phyloP scores from a whole-genome alignment of 2,888 invertebrate genomes.

The Agrochola macilenta region DNA sequence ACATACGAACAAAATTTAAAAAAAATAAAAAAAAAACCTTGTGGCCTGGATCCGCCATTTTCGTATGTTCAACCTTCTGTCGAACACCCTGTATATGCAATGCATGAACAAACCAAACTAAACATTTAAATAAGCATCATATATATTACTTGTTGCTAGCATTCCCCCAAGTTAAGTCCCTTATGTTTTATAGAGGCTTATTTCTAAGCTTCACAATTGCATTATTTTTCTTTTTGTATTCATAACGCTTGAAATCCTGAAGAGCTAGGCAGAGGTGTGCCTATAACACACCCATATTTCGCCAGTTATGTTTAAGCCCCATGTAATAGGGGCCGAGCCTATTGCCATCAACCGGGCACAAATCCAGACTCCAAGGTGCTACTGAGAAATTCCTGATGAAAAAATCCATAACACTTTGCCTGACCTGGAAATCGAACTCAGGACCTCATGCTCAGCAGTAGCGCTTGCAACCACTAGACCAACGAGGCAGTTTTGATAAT shows the following conservation, averaged over 20 bases:
- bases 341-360: neutral
- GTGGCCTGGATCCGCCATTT: too few species aligned
- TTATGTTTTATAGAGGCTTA: neutral
- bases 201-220: neutral
- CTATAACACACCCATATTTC: neutral
- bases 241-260: too few species aligned
- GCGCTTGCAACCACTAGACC: too few species aligned
- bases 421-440: too few species aligned
- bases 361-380: neutral
- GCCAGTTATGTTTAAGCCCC: neutral
- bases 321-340: neutral
- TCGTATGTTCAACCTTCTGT: too few species aligned
- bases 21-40: too few species aligned
- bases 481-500: neutral
- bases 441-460: too few species aligned
- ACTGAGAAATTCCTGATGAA: neutral
- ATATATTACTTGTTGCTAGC: neutral
- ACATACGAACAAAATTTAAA: too few species aligned
- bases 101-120: neutral
- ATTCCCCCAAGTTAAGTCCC: too few species aligned
- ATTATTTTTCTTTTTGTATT: neutral
- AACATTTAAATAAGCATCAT: neutral
- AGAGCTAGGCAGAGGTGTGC: neutral
- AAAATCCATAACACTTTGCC: neutral
- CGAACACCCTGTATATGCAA: too few species aligned